Evolutionary conservation across 2,797 vertebrate species (phyloP), one percentile per base, ranked within the genome.

Genomic region (Catostomus latipinnis): DNA sequence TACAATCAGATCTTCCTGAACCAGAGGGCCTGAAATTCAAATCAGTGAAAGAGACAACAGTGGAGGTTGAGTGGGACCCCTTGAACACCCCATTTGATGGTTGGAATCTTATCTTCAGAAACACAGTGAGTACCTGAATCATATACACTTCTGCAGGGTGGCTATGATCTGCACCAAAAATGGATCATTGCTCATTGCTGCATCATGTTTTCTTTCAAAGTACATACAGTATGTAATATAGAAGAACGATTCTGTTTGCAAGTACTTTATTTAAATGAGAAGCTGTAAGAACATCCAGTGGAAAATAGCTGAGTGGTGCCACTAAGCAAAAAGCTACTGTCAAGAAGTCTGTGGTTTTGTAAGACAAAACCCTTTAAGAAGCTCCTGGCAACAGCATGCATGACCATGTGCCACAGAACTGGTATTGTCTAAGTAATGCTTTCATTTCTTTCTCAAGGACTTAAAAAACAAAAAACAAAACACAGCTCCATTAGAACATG

Each of bases 31-130:
- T 99, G 62, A 98, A 93, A 85, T 99, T 99, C 91, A 99, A 98
- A 89, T 96, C 97, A 2, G 93, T 99, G 62, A 94, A 91, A 85
- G 98, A 99, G 89, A 97, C 97, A 0, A 96, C 97, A 0, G 96
- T 99, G 63, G 96, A 98, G 83, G 98, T 99, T 79, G 94, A 98
- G 83, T 99, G 98, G 98, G 98, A 99, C 82, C 96, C 98, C 16
- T 82, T 99, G 82, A 93, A 97, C 83, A 94, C 99, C 2, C 92
- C 95, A 43, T 98, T 99, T 43, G 97, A 99, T 85, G 94, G 95
- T 1, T 99, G 98, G 98, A 96, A 98, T 88, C 94, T 99, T 81
- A 94, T 98, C 88, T 99, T 99, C 90, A 95, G 90, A 76, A 98
- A 97, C 74, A 96, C 94, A 81, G 98, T 99, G 85, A 96, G 94